Conservation (phyloP, 2,113 vertebrate genomes). For the Dendrocopos noguchii region DNA sequence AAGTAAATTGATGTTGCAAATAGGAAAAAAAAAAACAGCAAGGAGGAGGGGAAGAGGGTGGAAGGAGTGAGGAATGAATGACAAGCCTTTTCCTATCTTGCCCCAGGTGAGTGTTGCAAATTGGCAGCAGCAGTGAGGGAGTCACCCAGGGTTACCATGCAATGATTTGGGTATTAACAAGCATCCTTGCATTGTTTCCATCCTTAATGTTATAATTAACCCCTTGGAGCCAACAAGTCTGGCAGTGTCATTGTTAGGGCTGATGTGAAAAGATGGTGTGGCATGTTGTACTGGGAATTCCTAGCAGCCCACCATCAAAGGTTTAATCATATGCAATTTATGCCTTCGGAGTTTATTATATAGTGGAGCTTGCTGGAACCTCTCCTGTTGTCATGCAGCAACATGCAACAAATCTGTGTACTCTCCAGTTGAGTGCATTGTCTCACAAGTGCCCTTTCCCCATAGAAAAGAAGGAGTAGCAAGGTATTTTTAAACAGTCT, state of each 20-base stretch:
- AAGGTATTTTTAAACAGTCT: constrained; percentile 51
- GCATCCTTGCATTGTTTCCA: constrained; percentile 48
- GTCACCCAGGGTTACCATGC: constrained; percentile 22
- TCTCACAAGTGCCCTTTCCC: constrained; percentile 54
- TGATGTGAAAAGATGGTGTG: constrained; percentile 21
- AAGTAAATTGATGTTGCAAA: constrained; percentile 38
- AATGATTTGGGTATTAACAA: constrained; percentile 33
- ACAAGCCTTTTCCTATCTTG: constrained; percentile 50
- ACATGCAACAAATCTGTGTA: constrained; percentile 38
- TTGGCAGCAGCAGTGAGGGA: constrained; percentile 35
- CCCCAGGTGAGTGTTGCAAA: constrained; percentile 51
- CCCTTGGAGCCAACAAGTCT: constrained; percentile 62
- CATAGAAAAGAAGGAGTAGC: not conserved
- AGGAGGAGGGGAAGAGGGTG: not conserved
- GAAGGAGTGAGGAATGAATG: constrained; percentile 24
- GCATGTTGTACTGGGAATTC: constrained; percentile 43
- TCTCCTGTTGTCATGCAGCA: constrained; percentile 49
- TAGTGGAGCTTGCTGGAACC: constrained; percentile 40
- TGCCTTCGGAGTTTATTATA: constrained; percentile 41
- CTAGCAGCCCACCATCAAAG: constrained; percentile 62
- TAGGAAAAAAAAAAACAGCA: not conserved
- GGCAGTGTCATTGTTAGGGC: constrained; percentile 21
- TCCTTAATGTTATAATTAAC: constrained; percentile 58
- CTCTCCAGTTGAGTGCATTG: constrained; percentile 44
- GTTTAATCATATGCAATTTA: constrained; percentile 59